phyloP scores from a whole-genome alignment of 2,888 invertebrate species.

The Chesias legatella region DNA sequence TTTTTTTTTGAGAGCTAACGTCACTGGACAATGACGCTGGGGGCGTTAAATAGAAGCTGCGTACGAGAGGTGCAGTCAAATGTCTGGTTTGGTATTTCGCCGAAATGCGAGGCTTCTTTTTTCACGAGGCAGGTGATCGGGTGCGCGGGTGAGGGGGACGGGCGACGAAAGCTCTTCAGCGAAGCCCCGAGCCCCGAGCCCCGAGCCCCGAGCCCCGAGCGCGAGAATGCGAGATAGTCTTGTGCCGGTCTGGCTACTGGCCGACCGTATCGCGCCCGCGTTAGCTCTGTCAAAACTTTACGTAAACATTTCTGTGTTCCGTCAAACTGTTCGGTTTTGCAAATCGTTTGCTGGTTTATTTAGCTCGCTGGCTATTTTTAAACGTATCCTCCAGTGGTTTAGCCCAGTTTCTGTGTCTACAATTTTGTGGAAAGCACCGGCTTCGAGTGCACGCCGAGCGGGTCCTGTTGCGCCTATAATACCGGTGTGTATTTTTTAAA shows the following conservation, averaged over 20 bases:
- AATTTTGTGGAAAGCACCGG: slow-evolving; percentile 68
- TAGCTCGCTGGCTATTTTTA: slow-evolving; percentile 13
- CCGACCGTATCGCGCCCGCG: slow-evolving; percentile 48
- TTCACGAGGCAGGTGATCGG: slow-evolving; percentile 66
- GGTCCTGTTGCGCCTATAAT: slow-evolving; percentile 73
- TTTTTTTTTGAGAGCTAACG: slow-evolving; percentile 6
- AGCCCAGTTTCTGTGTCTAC: slow-evolving; percentile 50
- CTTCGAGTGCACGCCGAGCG: slow-evolving; percentile 57
- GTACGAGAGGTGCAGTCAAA: slow-evolving; percentile 52
- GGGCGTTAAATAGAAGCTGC: slow-evolving; percentile 40
- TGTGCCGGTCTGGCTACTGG: slow-evolving; percentile 59
- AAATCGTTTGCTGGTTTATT: slow-evolving; percentile 34
- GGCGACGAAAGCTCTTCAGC: slow-evolving; percentile 57
- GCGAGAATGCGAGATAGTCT: slow-evolving; percentile 49
- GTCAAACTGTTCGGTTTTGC: slow-evolving; percentile 35
- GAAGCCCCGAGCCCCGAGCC: slow-evolving; percentile 44
- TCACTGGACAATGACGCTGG: no score
- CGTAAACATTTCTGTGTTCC: slow-evolving; percentile 50
- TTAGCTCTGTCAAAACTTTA: slow-evolving; percentile 62
- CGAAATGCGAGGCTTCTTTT: slow-evolving; percentile 72
- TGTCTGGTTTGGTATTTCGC: slow-evolving; percentile 67
- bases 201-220: slow-evolving; percentile 24
- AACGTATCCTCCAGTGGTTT: slow-evolving; percentile 34
- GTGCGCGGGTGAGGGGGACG: slow-evolving; percentile 62
- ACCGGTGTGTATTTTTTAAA: slow-evolving; percentile 66